Evolutionary conservation across 2,113 vertebrate species (phyloP).

Genomic region (Anser cygnoides): DNA sequence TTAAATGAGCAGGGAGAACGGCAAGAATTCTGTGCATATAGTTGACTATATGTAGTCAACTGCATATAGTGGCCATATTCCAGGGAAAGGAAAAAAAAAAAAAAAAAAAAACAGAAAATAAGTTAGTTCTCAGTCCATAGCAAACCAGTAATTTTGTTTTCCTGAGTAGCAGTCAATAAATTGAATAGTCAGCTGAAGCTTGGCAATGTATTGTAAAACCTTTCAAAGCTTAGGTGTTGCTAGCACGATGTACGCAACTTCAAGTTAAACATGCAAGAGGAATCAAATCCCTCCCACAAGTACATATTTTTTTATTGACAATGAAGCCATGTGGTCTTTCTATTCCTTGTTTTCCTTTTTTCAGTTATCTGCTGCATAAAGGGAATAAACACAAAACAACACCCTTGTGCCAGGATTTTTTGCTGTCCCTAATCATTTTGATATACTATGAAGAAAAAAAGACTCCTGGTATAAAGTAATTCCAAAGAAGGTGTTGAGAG

Average conservation of each 20-base stretch:
- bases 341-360: background rate
- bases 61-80: background rate
- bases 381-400: background rate
- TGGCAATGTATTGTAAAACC: background rate
- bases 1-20: background rate
- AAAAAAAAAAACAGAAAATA: background rate
- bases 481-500: background rate
- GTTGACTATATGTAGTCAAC: rapidly evolving
- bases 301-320: background rate
- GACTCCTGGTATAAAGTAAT: background rate
- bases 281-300: background rate
- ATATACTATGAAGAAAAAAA: background rate
- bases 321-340: background rate
- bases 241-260: background rate
- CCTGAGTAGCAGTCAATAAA: background rate
- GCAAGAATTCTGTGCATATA: background rate
- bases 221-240: background rate
- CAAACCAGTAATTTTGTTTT: background rate
- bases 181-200: background rate
- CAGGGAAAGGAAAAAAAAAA: background rate
- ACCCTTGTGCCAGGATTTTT: background rate
- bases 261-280: background rate
- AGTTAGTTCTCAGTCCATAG: background rate
- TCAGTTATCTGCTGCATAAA: background rate
- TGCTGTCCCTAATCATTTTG: background rate